Evolutionary conservation across 2,113 vertebrate genomes (phyloP), one percentile per base, ranked within the genome.

Genomic region (Mustela lutreola): DNA sequence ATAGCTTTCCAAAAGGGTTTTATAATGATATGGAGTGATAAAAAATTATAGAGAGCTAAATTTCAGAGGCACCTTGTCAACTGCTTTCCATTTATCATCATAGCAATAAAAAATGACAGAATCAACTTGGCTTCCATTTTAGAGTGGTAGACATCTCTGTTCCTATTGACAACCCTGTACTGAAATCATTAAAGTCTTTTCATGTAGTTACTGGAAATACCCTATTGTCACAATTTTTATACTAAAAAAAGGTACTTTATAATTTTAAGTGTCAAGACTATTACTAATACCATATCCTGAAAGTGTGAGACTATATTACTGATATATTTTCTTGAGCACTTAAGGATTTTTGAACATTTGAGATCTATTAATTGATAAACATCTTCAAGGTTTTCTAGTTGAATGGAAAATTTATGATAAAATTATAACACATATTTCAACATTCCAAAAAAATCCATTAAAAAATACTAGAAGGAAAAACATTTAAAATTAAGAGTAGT

Each of bases 1-100:
- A 2, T 31, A 83, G 58, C 31, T 82, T 89, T 42, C 14, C 9
- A 7, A 92, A 83, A 53, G 36, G n/a, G 22, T 75, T 95, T 94
- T 95, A 4, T 45, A 88, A 63, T 91, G 62, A 88, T 75, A 75
- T 39, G n/a, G 45, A 93, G 56, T n/a, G 16, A 84, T 62, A 88
- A 95, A 95, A 94, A 89, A 65, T 79, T 56, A 78, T 15, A 50
- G 1, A 91, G 22, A 81, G 31, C 63, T 39, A 86, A 85, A 75
- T 86, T 95, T 82, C 53, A 92, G 33, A 91, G 22, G 39, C n/a
- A 90, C 9, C 42, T 95, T 86, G 85, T 95, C 58, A 92, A 89
- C 16, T 48, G 36, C 36, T 91, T 94, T 50, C 16, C 42, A 93
- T 67, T 96, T 88, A 80, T 91, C 33, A 80, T 67, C 28, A 83